These are phyloP conservation scores for Odontesthes bonariensis DNA, from an alignment of 2,113 vertebrate genomes.

Conservation along the genomic window DNA sequence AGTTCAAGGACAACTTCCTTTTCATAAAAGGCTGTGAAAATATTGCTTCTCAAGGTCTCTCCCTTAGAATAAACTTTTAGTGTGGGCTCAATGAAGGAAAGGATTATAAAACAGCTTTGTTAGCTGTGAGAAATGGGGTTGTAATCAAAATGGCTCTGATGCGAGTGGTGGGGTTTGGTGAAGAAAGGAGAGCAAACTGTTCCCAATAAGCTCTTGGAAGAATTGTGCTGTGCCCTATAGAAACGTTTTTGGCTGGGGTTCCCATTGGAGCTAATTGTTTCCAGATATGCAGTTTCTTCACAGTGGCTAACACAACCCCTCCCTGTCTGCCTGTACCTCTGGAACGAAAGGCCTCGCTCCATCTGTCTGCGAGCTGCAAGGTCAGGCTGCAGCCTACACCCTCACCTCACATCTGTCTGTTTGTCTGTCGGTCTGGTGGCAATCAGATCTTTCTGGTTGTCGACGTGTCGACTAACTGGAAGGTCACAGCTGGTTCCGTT, in stretches of 20 bases:
- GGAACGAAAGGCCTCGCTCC: conserved; percentile 64
- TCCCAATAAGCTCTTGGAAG: conserved; percentile 34
- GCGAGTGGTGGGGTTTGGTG: conserved; percentile 4
- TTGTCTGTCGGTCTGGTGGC: conserved; percentile 43
- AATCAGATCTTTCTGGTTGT: conserved; percentile 26
- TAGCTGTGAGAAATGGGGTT: conserved; percentile 7
- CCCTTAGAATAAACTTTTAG: conserved; percentile 30
- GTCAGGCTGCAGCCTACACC: conserved; percentile 66
- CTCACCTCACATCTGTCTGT: conserved; percentile 25
- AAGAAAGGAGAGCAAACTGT: conserved; percentile 35
- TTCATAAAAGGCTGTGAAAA: conserved; percentile 58
- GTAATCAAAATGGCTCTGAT: conserved; percentile 2
- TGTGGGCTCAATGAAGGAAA: conserved; percentile 21
- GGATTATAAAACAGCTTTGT: conserved; percentile 13
- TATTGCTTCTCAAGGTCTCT: conserved; percentile 41
- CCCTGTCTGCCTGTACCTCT: conserved; percentile 76
- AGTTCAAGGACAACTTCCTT: conserved; percentile 11
- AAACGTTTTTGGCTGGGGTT: conserved; percentile 42
- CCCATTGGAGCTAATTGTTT: conserved; percentile 74
- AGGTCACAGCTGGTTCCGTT: conserved; percentile 32
- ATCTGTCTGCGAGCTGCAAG: conserved; percentile 66
- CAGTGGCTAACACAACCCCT: conserved; percentile 69
- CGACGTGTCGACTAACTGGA: conserved; percentile 4
- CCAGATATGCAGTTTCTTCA: conserved; percentile 74
- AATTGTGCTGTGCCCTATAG: conserved; percentile 38